These are phyloP conservation scores for Chionomys nivalis DNA, from an alignment of 2,113 vertebrate species.

Conservation along the genomic window DNA sequence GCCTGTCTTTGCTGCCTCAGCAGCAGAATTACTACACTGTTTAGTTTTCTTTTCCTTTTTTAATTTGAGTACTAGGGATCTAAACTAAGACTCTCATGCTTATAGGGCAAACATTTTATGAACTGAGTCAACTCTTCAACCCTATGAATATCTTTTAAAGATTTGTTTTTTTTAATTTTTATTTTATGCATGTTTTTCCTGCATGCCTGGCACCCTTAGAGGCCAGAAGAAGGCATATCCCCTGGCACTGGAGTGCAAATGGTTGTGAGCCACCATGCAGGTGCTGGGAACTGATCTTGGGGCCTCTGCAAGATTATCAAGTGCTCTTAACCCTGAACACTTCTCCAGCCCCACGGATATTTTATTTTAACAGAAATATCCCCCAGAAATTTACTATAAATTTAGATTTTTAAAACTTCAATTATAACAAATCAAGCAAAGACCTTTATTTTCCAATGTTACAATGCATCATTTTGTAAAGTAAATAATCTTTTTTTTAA, in stretches of 20 bases:
- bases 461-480: not conserved
- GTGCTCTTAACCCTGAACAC: not conserved
- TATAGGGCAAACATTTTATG: not conserved
- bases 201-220: not conserved
- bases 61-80: not conserved
- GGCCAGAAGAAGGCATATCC: not conserved
- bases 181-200: not conserved
- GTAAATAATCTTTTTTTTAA: conserved; percentile 22
- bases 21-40: not conserved
- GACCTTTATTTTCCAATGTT: not conserved
- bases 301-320: not conserved
- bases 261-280: not conserved
- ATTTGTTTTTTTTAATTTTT: not conserved
- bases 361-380: conserved; percentile 8
- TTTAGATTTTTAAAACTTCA: conserved; percentile 51
- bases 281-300: not conserved
- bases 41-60: too few species aligned
- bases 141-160: not conserved
- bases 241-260: not conserved
- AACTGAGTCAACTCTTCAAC: not conserved
- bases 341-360: not conserved
- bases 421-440: conserved; percentile 40
- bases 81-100: not conserved
- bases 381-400: conserved; percentile 36
- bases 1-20: not conserved